These are phyloP conservation scores for Propithecus deckenii DNA, from an alignment of 2,797 vertebrate genomes.

Conservation along the genomic window DNA sequence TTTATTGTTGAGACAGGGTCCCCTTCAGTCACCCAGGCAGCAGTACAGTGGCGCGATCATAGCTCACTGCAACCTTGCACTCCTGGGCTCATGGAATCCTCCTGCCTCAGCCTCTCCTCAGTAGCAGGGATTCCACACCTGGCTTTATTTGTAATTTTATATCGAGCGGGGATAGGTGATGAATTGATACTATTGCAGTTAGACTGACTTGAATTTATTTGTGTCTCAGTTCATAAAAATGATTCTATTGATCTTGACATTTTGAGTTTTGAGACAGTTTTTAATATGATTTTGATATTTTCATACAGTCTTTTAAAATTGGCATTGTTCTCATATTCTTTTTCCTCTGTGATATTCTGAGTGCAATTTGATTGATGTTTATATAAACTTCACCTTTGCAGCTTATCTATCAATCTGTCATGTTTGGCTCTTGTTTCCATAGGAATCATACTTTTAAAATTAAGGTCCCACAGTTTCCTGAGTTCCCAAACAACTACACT, in stretches of 20 bases:
- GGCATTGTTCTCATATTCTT: background rate
- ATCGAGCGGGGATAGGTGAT: background rate
- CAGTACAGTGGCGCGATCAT: background rate
- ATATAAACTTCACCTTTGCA: background rate
- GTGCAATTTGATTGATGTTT: background rate
- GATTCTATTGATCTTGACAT: background rate
- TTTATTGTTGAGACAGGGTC: background rate
- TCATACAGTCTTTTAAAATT: background rate
- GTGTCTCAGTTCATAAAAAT: background rate
- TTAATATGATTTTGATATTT: background rate
- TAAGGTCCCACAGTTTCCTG: background rate
- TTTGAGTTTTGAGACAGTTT: background rate
- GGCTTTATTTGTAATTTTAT: constrained; percentile 24
- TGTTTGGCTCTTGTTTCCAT: background rate
- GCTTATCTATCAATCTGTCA: background rate
- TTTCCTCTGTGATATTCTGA: background rate
- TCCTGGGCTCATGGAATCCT: background rate
- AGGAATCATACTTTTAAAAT: background rate
- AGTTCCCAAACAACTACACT: background rate
- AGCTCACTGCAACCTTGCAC: background rate
- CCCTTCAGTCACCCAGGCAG: background rate
- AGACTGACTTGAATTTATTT: background rate
- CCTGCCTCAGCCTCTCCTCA: background rate
- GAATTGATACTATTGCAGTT: background rate
- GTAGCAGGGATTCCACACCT: background rate